phyloP scores from a whole-genome alignment of 92 coral and sea anemone species.

The Palythoa heliodiscus region DNA sequence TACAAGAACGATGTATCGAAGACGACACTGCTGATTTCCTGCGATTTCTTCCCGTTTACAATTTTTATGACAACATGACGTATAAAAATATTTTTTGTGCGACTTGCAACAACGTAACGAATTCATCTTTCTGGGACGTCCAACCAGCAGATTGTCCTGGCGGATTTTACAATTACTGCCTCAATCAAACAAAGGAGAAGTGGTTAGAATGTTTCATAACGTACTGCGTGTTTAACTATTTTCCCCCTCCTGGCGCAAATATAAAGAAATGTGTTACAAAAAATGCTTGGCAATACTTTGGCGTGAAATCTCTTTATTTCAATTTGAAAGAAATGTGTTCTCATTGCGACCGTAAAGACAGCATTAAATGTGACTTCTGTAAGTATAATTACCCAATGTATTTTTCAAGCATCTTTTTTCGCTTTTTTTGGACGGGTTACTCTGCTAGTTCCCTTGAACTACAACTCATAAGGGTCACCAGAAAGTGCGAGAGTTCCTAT shows the following conservation, averaged over 20 bases:
- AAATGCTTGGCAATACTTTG: not conserved
- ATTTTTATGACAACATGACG: not conserved
- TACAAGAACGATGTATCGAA: not conserved
- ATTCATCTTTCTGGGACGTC: not conserved
- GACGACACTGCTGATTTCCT: not conserved
- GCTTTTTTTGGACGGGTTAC: not conserved
- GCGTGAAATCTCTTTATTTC: not conserved
- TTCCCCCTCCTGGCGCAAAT: not conserved
- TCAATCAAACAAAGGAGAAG: not conserved
- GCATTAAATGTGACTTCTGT: too few species aligned
- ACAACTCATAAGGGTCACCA: not conserved
- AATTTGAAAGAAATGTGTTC: not conserved
- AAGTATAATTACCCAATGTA: too few species aligned
- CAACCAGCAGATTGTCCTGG: not conserved
- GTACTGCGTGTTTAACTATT: not conserved
- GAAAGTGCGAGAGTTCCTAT: not conserved
- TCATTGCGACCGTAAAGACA: not conserved
- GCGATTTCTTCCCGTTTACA: conserved; percentile 5
- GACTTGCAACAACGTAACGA: not conserved
- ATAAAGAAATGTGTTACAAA: not conserved
- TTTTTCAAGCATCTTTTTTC: not conserved
- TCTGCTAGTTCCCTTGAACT: not conserved
- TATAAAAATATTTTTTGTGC: conserved; percentile 15
- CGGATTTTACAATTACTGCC: not conserved
- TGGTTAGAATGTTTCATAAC: not conserved